phyloP scores from a whole-genome alignment of 2,797 vertebrate species.

The Tarsius wallacei region DNA sequence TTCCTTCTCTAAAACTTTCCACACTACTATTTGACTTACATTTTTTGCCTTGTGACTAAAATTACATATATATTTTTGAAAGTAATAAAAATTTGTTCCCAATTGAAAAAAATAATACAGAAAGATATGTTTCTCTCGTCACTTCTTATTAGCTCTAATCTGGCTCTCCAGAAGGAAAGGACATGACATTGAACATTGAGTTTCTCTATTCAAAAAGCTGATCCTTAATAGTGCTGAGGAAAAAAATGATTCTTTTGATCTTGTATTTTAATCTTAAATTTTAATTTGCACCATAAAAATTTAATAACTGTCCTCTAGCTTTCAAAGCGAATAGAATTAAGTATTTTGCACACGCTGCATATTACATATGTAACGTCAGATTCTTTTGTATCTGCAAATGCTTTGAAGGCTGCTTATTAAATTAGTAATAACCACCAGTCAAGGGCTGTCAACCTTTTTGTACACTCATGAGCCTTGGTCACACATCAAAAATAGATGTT shows the following conservation, averaged over 20 bases:
- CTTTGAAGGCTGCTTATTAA: slow-evolving; percentile 91
- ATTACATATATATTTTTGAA: slow-evolving; percentile 87
- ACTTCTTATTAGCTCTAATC: slow-evolving; percentile 89
- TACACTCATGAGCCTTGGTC: slow-evolving; percentile 78
- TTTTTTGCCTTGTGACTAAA: slow-evolving; percentile 78
- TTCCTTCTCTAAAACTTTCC: slow-evolving; percentile 68
- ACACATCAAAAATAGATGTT: slow-evolving; percentile 81
- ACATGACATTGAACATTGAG: slow-evolving; percentile 88
- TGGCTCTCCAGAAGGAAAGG: slow-evolving; percentile 86
- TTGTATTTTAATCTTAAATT: slow-evolving; percentile 95
- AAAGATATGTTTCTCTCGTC: slow-evolving; percentile 82
- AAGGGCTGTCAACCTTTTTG: slow-evolving; percentile 84
- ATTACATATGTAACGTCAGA: slow-evolving; percentile 93
- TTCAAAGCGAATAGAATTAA: slow-evolving; percentile 94
- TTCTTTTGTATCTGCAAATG: slow-evolving; percentile 89
- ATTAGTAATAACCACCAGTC: slow-evolving; percentile 93
- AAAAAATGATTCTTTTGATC: slow-evolving; percentile 94
- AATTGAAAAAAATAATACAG: slow-evolving; percentile 75
- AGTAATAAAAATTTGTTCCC: slow-evolving; percentile 83
- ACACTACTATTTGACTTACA: slow-evolving; percentile 66
- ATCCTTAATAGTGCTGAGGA: slow-evolving; percentile 91
- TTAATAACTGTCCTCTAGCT: slow-evolving; percentile 94
- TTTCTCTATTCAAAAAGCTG: slow-evolving; percentile 90
- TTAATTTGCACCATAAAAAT: slow-evolving; percentile 96
- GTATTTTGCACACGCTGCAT: slow-evolving; percentile 89